These are phyloP conservation scores for Erythrocercus mccallii DNA, from an alignment of 2,113 vertebrate species.

Conservation along the genomic window DNA sequence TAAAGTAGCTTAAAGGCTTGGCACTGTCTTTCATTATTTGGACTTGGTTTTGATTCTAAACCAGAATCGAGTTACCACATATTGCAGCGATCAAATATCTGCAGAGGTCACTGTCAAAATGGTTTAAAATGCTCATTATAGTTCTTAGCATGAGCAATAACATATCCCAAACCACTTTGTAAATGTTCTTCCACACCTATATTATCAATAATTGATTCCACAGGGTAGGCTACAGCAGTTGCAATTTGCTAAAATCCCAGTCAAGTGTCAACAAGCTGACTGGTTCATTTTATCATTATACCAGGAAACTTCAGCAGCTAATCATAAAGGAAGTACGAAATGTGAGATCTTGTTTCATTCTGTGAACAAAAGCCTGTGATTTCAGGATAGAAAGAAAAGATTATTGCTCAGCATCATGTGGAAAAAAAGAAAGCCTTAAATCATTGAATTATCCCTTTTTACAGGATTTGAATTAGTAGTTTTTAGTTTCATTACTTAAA, in stretches of 20 bases:
- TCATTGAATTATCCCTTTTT: background rate
- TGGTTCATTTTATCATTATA: conserved; percentile 12
- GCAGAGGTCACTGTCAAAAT: conserved; percentile 22
- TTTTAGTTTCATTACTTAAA: background rate
- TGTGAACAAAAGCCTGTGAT: conserved; percentile 20
- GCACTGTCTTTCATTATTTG: background rate
- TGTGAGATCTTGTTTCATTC: conserved; percentile 6
- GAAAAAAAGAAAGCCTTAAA: background rate
- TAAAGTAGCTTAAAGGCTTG: background rate
- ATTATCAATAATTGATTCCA: conserved; percentile 57
- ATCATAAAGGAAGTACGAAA: conserved; percentile 14
- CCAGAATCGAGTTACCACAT: background rate
- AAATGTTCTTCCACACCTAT: conserved; percentile 32
- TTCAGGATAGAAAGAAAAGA: background rate
- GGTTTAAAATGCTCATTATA: conserved; percentile 31
- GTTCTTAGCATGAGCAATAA: background rate
- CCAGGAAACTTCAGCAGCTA: conserved; percentile 10
- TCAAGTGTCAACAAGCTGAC: conserved; percentile 54
- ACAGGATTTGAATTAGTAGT: background rate
- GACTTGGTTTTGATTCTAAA: background rate
- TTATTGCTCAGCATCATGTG: background rate
- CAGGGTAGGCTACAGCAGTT: background rate
- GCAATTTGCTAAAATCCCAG: conserved; percentile 48
- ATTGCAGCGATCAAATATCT: background rate
- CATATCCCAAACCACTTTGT: background rate